These are phyloP conservation scores for Dolichoris vasculosae DNA, from an alignment of 1,140 invertebrate genomes.

Conservation along the genomic window DNA sequence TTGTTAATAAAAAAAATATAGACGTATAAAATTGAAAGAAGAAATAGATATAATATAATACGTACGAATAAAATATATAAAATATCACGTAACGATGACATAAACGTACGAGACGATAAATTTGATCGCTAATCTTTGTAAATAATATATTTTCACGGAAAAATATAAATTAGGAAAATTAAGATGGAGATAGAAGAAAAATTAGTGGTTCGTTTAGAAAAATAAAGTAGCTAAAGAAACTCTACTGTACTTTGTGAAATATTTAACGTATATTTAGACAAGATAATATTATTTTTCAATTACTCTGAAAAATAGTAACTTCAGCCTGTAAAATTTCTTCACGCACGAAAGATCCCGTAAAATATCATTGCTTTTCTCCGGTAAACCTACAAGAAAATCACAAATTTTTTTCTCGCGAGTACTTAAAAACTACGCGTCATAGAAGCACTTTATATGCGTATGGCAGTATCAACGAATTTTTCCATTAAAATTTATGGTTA, in stretches of 20 bases:
- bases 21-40: no score
- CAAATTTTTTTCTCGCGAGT: neutral
- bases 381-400: conserved; percentile 6
- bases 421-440: conserved; percentile 39
- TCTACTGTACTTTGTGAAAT: neutral
- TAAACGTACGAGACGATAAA: no score
- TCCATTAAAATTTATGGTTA: conserved; percentile 29
- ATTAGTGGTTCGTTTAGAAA: no score
- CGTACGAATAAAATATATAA: no score
- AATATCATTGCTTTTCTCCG: conserved; percentile 8
- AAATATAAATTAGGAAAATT: no score
- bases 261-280: neutral
- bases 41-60: no score
- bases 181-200: neutral
- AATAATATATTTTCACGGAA: no score
- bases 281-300: conserved; percentile 18
- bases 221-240: neutral
- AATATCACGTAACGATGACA: no score
- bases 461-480: conserved; percentile 21
- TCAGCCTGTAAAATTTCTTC: neutral
- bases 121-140: no score
- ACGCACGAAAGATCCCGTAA: neutral
- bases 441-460: conserved; percentile 27
- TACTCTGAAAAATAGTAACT: neutral
- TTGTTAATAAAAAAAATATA: no score